Evolutionary conservation across 2,113 vertebrate genomes (phyloP).

Genomic region (Carettochelys insculpta): DNA sequence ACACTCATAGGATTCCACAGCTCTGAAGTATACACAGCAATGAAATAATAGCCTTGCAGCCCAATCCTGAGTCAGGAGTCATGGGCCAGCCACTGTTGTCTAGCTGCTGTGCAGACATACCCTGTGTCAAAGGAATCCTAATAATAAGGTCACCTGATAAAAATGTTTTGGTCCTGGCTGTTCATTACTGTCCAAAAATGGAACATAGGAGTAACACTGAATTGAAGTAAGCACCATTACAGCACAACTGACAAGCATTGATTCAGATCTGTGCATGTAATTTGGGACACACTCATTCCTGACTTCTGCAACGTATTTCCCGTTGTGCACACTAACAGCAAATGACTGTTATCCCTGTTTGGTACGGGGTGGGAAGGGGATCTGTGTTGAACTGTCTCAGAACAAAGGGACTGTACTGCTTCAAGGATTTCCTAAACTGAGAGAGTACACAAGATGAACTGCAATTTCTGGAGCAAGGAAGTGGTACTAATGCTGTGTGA

Average conservation of each 20-base stretch:
- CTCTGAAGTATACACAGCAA: neutral
- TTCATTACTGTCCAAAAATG: neutral
- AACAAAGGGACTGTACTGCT: neutral
- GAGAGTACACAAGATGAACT: neutral
- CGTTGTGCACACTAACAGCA: neutral
- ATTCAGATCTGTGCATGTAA: neutral
- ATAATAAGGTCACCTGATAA: neutral
- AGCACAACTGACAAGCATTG: neutral
- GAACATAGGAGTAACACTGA: neutral
- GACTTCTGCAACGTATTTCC: neutral
- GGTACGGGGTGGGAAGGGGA: too few relatives aligned
- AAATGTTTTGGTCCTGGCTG: neutral
- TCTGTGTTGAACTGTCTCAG: neutral
- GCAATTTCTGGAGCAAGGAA: neutral
- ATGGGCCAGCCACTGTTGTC: neutral
- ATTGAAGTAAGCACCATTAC: neutral
- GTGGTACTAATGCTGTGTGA: neutral
- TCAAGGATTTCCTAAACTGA: neutral
- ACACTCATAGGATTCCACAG: neutral
- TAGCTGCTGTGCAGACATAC: neutral
- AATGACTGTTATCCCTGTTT: neutral
- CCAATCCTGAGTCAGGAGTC: too few relatives aligned
- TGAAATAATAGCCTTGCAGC: neutral
- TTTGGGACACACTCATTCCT: neutral
- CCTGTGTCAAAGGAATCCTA: neutral